These are phyloP conservation scores for Amphiprion ocellaris DNA, from an alignment of 2,113 vertebrate species.

Conservation along the genomic window DNA sequence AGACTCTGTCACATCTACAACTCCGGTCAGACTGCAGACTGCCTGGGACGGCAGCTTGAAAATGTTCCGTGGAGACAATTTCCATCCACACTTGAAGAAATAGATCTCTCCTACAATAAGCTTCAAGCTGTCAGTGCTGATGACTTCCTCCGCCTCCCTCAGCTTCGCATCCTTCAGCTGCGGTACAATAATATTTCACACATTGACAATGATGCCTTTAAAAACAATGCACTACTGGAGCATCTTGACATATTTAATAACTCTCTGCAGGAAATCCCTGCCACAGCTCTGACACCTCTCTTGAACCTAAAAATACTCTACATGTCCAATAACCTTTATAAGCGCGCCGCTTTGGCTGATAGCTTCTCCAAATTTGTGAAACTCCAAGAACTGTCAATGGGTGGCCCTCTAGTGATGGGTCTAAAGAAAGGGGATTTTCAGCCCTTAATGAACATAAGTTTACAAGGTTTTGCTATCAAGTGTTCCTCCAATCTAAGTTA, in stretches of 20 bases:
- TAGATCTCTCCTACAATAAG: constrained; percentile 88
- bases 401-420: constrained; percentile 79
- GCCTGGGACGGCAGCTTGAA: constrained; percentile 76
- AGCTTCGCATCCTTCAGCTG: constrained; percentile 77
- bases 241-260: constrained; percentile 88
- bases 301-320: constrained; percentile 73
- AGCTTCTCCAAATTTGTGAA: constrained; percentile 75
- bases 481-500: constrained; percentile 78
- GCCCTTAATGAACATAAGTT: constrained; percentile 70
- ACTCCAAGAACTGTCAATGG: constrained; percentile 83
- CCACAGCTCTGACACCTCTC: constrained; percentile 75
- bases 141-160: constrained; percentile 74
- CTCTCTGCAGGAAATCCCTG: constrained; percentile 83
- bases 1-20: constrained; percentile 65
- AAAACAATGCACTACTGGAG: constrained; percentile 79
- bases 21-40: constrained; percentile 76
- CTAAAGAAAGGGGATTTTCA: constrained; percentile 80
- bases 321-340: constrained; percentile 89
- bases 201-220: constrained; percentile 81
- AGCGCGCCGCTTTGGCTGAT: constrained; percentile 54
- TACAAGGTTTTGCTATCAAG: constrained; percentile 86
- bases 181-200: constrained; percentile 85
- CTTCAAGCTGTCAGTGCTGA: constrained; percentile 63
- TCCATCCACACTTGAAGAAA: constrained; percentile 67
- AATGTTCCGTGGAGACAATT: constrained; percentile 78